Evolutionary conservation across 2,888 invertebrate genomes (phyloP).

Genomic region (Masnerella sp.): DNA sequence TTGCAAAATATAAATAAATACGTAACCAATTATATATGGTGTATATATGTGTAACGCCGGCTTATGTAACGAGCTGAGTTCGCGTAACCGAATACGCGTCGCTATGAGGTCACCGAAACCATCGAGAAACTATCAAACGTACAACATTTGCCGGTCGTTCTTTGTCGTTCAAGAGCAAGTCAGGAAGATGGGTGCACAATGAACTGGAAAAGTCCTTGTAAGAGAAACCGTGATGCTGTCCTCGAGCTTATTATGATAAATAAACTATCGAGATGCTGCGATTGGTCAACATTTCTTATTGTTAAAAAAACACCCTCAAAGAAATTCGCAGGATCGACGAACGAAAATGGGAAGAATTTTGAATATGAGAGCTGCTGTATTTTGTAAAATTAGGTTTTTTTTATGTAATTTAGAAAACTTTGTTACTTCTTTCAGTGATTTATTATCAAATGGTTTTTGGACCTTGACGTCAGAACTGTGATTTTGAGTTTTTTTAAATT

Average conservation of each 20-base stretch:
- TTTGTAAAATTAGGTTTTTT: too few relatives aligned
- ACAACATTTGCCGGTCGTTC: conserved; percentile 22
- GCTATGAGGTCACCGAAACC: conserved; percentile 52
- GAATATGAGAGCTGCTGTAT: too few relatives aligned
- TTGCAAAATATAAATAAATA: conserved; percentile 46
- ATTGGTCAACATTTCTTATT: too few relatives aligned
- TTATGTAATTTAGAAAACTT: too few relatives aligned
- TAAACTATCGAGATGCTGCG: too few relatives aligned
- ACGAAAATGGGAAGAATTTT: too few relatives aligned
- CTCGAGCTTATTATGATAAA: conserved; percentile 20
- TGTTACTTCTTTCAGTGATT: too few relatives aligned
- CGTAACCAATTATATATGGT: conserved; percentile 33
- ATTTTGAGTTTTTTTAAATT: too few relatives aligned
- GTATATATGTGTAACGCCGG: conserved; percentile 30
- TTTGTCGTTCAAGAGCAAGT: conserved; percentile 15
- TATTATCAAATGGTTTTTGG: too few relatives aligned
- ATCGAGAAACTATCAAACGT: conserved; percentile 29
- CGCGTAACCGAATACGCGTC: conserved; percentile 53
- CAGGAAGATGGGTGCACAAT: conserved; percentile 22
- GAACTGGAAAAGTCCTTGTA: conserved; percentile 31
- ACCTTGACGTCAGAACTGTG: too few relatives aligned
- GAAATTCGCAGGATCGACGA: too few relatives aligned
- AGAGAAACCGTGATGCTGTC: conserved; percentile 12
- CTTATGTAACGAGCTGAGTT: conserved; percentile 48
- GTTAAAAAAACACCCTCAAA: too few relatives aligned